These are phyloP conservation scores for Platichthys stellatus DNA, from an alignment of 2,113 vertebrate genomes.

Conservation along the genomic window DNA sequence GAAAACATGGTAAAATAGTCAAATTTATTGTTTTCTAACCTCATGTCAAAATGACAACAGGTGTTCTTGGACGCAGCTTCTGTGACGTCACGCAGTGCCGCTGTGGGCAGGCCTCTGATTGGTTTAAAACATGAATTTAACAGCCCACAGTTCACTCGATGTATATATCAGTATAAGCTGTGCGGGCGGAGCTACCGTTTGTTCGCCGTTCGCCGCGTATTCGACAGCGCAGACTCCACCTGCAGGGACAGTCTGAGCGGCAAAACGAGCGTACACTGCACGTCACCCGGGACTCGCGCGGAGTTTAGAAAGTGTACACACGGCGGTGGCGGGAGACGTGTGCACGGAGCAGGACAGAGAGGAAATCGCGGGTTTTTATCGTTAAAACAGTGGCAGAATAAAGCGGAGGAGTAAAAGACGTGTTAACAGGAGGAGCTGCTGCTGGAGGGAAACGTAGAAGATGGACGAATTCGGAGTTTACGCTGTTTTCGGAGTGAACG, in stretches of 20 bases:
- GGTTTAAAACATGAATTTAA: neutral
- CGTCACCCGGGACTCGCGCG: constrained; percentile 43
- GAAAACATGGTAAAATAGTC: too few species aligned
- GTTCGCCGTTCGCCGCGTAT: too few species aligned
- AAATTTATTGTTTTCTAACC: too few species aligned
- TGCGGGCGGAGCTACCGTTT: neutral
- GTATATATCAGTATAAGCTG: accelerated
- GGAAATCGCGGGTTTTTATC: neutral
- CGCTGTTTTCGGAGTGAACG: constrained; percentile 74
- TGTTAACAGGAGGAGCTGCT: neutral
- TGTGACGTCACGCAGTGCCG: neutral
- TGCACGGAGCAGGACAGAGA: neutral
- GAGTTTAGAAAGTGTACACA: constrained; percentile 27
- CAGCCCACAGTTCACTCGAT: neutral
- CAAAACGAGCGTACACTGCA: constrained; percentile 39
- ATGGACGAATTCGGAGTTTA: constrained; percentile 81
- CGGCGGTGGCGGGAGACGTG: constrained; percentile 66
- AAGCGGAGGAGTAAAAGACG: neutral
- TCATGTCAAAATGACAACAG: too few species aligned
- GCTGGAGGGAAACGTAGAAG: neutral
- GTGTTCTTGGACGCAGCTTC: constrained; percentile 48
- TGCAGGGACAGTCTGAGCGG: accelerated
- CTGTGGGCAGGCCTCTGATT: constrained; percentile 31
- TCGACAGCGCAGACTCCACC: neutral
- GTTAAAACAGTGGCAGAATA: neutral